Percentiles rank a stretch among this genome's conserved stretches.
phyloP scores from a whole-genome alignment of 2,888 invertebrate species.

The Acleris emargana region DNA sequence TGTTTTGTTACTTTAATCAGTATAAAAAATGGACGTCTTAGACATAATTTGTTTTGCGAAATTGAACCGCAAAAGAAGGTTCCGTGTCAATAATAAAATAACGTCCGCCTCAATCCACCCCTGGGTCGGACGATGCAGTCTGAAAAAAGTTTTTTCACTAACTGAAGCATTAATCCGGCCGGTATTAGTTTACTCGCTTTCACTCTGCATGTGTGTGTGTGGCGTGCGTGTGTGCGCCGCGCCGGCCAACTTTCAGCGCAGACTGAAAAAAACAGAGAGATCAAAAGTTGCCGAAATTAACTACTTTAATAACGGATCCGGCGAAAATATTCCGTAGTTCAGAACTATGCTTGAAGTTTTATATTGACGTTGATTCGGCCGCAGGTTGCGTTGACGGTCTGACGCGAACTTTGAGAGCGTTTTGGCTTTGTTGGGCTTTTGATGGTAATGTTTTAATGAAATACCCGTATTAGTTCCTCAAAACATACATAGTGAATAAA shows the following conservation, averaged over 20 bases:
- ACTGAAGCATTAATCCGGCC: slow-evolving; percentile 84
- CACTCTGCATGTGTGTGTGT: slow-evolving; percentile 68
- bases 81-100: slow-evolving; percentile 21
- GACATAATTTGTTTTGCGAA: neutral
- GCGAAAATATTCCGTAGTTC: slow-evolving; percentile 30
- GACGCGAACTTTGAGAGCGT: slow-evolving; percentile 6
- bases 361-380: slow-evolving; percentile 35
- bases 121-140: slow-evolving; percentile 79
- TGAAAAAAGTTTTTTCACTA: slow-evolving; percentile 84
- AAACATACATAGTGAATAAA: no score
- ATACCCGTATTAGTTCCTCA: neutral
- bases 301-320: slow-evolving; percentile 45
- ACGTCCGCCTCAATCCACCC: slow-evolving; percentile 58
- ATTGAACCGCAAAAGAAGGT: neutral
- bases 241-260: slow-evolving; percentile 78
- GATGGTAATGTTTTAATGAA: slow-evolving; percentile 10
- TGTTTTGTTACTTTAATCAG: no score
- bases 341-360: slow-evolving; percentile 27
- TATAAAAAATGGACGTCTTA: neutral
- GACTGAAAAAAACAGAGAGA: slow-evolving; percentile 63
- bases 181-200: slow-evolving; percentile 84
- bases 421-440: slow-evolving; percentile 12
- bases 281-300: slow-evolving; percentile 45
- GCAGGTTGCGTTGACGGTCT: slow-evolving; percentile 16
- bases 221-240: slow-evolving; percentile 64